A percentile compares a stretch with the other conserved stretches of the same genome.
These are phyloP conservation scores for Pandemis corylana DNA, from an alignment of 2,888 invertebrate species.

Conservation along the genomic window DNA sequence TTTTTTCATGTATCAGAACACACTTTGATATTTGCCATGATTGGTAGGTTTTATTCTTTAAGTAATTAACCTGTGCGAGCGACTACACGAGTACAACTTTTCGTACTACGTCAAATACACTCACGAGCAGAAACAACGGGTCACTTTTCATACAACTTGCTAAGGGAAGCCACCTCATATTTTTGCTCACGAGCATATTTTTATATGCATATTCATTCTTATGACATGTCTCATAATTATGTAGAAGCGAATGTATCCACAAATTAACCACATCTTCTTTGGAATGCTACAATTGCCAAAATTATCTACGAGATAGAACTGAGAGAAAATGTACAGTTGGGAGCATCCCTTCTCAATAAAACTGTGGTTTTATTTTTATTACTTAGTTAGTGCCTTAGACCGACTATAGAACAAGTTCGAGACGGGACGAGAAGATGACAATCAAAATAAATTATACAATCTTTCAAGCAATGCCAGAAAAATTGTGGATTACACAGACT, in stretches of 20 bases:
- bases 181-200: too few species aligned
- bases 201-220: not conserved
- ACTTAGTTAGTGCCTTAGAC: too few species aligned
- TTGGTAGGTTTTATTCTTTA: not conserved
- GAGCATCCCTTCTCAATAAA: too few species aligned
- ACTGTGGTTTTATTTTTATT: too few species aligned
- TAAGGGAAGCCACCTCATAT: too few species aligned
- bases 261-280: conserved; percentile 4
- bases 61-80: not conserved
- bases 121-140: too few species aligned
- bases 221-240: not conserved
- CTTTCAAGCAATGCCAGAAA: not conserved
- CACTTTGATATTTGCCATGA: not conserved
- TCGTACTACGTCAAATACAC: not conserved
- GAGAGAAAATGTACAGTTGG: too few species aligned
- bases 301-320: not conserved
- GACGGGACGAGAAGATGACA: not conserved
- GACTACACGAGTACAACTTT: not conserved
- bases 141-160: too few species aligned
- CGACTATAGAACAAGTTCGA: too few species aligned
- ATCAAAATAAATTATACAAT: not conserved
- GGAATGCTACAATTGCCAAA: conserved; percentile 29
- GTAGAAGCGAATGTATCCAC: not conserved
- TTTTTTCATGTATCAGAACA: not conserved
- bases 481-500: not conserved